Evolutionary conservation across 2,797 vertebrate species (phyloP), one percentile per base, ranked within the genome.

Genomic region (Ctenopoma kingsleyae): DNA sequence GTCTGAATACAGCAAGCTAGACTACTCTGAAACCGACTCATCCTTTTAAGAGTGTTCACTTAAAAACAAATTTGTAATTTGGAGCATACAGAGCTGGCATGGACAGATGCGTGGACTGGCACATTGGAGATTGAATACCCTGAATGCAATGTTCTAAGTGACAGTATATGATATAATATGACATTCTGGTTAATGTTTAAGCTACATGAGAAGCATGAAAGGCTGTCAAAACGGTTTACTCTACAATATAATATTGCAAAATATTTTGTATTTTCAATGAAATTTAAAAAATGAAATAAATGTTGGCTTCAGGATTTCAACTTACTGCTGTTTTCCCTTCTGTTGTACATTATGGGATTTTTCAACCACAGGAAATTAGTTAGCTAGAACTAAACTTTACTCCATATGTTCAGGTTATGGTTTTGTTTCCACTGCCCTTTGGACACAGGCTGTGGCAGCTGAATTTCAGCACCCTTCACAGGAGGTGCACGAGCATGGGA

Each of bases 211-310:
- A 95, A 96, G 96, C 96, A 96, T 96, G 96, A 95, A 92, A 91
- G 93, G 91, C 92, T 94, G 94, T 94, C 93, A 87, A 92, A 90
- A 94, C 93, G 90, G 94, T 95, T 95, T 93, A 95, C 92, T 94
- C 92, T 93, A 96, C 93, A 93, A 93, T 95, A 94, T 92, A 74
- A 93, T 95, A 94, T 95, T 94, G 92, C 94, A 93, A 95, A 93
- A 92, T 94, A 95, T 96, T 98, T 97, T 98, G 95, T 97, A 97
- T 97, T 94, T 94, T 93, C 91, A 94, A 93, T 91, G 85, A 93
- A 89, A 74, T 89, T 83, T 71, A 86, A 95, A 95, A 74, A 83
- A 87, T 60, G n/a, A 95, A 97, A 96, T 96, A 96, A 97, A 97
- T 96, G 96, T 97, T 94, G 95, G 89, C 96, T 97, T 97, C 95